Percentiles rank a stretch among this genome's conserved stretches.
These are phyloP conservation scores for Anhinga rufa DNA, from an alignment of 2,113 vertebrate genomes.

Conservation along the genomic window DNA sequence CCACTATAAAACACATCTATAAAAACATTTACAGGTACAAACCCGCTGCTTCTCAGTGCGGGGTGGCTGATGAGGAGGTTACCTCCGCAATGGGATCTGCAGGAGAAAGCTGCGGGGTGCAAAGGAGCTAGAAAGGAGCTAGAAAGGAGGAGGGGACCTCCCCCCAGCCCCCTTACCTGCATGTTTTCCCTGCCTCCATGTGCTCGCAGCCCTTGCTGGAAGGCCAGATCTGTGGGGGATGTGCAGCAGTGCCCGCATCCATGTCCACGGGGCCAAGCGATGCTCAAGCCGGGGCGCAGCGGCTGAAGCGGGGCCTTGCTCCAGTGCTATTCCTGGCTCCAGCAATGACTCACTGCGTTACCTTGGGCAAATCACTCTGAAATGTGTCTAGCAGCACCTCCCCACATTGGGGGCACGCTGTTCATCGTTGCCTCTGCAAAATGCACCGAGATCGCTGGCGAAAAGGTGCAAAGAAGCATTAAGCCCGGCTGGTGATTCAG, in stretches of 20 bases:
- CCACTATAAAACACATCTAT: accelerated
- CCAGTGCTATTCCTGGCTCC: neutral
- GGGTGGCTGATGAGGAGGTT: accelerated
- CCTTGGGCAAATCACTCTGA: neutral
- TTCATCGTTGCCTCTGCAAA: neutral
- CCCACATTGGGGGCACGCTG: neutral
- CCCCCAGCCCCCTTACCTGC: accelerated
- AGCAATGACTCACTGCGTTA: neutral
- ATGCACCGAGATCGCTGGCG: accelerated
- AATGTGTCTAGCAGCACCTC: neutral
- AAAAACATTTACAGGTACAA: neutral
- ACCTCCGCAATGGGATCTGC: accelerated
- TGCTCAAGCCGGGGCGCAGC: accelerated
- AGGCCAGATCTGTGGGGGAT: neutral
- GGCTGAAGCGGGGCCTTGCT: neutral
- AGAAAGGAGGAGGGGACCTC: neutral
- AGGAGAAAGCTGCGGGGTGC: neutral
- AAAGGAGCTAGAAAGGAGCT: neutral
- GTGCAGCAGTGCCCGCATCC: neutral
- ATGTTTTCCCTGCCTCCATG: neutral
- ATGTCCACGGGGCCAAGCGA: accelerated
- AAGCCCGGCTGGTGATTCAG: neutral
- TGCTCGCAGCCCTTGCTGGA: neutral
- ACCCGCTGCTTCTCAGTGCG: accelerated
- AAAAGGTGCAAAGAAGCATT: neutral